These are phyloP conservation scores for Ahaetulla prasina DNA, from an alignment of 2,113 vertebrate species.

Conservation along the genomic window DNA sequence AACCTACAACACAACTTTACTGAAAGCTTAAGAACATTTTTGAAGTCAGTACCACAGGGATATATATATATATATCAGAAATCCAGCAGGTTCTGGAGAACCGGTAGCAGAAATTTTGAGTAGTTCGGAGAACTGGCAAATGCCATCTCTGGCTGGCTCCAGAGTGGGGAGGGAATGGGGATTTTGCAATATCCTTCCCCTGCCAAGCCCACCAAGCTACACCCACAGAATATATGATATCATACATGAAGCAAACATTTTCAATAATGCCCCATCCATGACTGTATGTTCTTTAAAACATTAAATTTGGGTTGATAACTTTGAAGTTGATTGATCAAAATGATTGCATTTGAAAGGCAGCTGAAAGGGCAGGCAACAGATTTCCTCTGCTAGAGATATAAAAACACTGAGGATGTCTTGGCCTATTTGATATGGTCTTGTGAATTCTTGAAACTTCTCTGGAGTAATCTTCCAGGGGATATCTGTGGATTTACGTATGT, in stretches of 20 bases:
- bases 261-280: not conserved
- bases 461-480: not conserved
- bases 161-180: too few relatives aligned
- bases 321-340: not conserved
- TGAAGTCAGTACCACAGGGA: not conserved
- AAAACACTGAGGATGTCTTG: not conserved
- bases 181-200: too few relatives aligned
- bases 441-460: not conserved
- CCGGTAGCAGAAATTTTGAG: too few relatives aligned
- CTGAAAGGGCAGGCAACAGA: not conserved
- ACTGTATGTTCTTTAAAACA: not conserved
- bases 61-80: too few relatives aligned
- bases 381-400: not conserved
- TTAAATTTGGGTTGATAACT: not conserved
- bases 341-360: not conserved
- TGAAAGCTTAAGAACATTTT: not conserved
- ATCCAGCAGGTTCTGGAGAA: too few relatives aligned
- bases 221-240: too few relatives aligned
- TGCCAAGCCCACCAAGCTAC: too few relatives aligned
- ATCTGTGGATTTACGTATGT: not conserved
- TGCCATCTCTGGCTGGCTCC: too few relatives aligned
- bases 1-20: not conserved
- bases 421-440: not conserved
- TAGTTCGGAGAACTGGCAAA: too few relatives aligned
- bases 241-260: not conserved